Evolutionary conservation across 2,113 vertebrate genomes (phyloP).

Genomic region (Lipophrys pholis): DNA sequence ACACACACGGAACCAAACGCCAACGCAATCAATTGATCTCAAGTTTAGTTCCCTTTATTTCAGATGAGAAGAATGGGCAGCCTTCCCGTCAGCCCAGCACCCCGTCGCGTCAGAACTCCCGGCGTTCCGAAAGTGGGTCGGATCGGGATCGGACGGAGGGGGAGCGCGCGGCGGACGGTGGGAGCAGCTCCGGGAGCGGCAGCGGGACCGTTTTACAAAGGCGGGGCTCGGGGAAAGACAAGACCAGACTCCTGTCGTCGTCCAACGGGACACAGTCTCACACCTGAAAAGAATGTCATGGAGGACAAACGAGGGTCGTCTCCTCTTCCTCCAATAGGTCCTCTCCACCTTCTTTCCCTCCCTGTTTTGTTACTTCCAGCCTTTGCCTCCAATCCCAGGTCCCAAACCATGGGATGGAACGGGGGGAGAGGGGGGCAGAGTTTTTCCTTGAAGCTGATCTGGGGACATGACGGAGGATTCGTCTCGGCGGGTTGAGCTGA

Average conservation of each 20-base stretch:
- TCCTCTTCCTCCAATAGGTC: conserved; percentile 51
- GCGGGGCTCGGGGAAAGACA: conserved; percentile 88
- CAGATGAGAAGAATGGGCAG: conserved; percentile 91
- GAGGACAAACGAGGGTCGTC: conserved; percentile 44
- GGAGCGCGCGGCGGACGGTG: conserved; percentile 50
- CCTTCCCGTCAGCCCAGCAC: conserved; percentile 83
- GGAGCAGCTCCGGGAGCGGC: conserved; percentile 43
- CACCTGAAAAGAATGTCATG: conserved; percentile 79
- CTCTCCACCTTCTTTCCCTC: conserved; percentile 46
- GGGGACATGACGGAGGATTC: conserved; percentile 20
- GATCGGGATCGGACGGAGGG: conserved; percentile 69
- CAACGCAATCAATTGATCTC: no score
- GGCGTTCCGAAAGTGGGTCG: conserved; percentile 83
- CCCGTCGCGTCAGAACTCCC: conserved; percentile 86
- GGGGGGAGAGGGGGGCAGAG: conserved; percentile 4
- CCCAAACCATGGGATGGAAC: conserved; percentile 47
- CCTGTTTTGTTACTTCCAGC: conserved; percentile 45
- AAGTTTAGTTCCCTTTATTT: not conserved
- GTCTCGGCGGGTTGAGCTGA: conserved; percentile 27
- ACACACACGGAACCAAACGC: not conserved
- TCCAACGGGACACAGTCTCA: conserved; percentile 90
- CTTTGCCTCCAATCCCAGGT: conserved; percentile 52
- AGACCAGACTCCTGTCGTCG: conserved; percentile 87
- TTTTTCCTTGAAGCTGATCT: conserved; percentile 30
- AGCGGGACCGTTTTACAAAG: conserved; percentile 77